Percentiles rank a stretch among this genome's conserved stretches.
Conservation (phyloP, 2,888 invertebrate species). For the Spisula solida region DNA sequence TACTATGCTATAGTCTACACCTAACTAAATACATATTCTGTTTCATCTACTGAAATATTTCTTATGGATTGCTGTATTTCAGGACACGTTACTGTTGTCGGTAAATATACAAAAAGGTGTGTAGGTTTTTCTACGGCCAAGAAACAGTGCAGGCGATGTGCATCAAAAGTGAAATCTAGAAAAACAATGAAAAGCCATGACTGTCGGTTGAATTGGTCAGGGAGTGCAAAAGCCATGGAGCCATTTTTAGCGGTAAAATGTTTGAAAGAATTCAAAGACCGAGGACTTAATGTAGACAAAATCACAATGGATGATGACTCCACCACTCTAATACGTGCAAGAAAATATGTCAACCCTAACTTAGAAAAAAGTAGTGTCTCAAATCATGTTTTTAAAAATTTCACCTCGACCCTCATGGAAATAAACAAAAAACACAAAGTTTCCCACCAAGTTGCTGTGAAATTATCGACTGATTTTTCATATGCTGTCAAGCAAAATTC, state of each 20-base stretch:
- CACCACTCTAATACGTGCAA: background rate
- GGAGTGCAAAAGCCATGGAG: background rate
- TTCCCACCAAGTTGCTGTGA: background rate
- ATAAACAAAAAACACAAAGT: background rate
- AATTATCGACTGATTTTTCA: background rate
- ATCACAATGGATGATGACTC: slow-evolving; percentile 15
- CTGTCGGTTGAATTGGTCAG: background rate
- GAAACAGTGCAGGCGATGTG: background rate
- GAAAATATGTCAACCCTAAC: background rate
- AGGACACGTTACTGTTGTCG: background rate
- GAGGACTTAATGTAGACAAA: background rate
- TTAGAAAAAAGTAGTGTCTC: background rate
- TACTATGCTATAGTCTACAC: background rate
- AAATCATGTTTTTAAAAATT: background rate
- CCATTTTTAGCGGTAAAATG: background rate
- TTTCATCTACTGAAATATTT: background rate
- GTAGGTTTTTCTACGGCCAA: background rate
- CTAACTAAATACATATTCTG: background rate
- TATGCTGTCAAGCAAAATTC: slow-evolving; percentile 8
- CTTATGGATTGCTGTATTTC: background rate
- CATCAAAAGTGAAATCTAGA: background rate
- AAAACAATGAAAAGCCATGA: background rate
- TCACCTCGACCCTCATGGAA: background rate
- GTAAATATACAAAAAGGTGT: background rate
- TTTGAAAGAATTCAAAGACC: background rate